Conservation (phyloP, 2,888 invertebrate genomes). For the Hartigia nigra region DNA sequence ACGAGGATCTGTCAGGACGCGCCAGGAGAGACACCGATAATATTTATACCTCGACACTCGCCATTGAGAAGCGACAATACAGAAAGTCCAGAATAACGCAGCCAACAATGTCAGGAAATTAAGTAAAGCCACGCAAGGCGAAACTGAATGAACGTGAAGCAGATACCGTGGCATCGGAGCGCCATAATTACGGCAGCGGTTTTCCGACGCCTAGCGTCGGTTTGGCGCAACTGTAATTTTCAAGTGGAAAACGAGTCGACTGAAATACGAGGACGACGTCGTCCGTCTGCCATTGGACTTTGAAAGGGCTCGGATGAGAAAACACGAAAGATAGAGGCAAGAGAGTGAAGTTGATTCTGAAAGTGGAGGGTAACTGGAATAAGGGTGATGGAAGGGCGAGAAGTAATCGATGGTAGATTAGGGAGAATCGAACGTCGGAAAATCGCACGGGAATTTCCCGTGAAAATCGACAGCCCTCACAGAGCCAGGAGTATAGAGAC, state of each 20-base stretch:
- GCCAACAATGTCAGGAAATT: background rate
- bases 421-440: background rate
- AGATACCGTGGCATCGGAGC: background rate
- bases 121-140: background rate
- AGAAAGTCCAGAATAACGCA: background rate
- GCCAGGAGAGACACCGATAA: background rate
- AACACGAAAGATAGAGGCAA: background rate
- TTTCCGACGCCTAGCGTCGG: background rate
- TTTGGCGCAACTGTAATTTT: background rate
- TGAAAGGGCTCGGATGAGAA: background rate
- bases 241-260: background rate
- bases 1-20: conserved; percentile 37
- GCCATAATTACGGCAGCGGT: background rate
- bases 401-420: background rate
- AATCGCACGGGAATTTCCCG: conserved; percentile 6
- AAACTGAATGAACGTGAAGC: background rate
- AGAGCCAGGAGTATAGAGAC: conserved; percentile 28
- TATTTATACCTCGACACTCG: background rate
- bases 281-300: too few relatives aligned
- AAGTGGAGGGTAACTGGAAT: background rate
- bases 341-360: background rate
- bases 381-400: background rate
- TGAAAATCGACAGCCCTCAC: conserved; percentile 13
- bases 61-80: background rate
- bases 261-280: background rate